Evolutionary conservation across 2,113 vertebrate species (phyloP), one percentile per base, ranked within the genome.

Genomic region (Bettongia penicillata): DNA sequence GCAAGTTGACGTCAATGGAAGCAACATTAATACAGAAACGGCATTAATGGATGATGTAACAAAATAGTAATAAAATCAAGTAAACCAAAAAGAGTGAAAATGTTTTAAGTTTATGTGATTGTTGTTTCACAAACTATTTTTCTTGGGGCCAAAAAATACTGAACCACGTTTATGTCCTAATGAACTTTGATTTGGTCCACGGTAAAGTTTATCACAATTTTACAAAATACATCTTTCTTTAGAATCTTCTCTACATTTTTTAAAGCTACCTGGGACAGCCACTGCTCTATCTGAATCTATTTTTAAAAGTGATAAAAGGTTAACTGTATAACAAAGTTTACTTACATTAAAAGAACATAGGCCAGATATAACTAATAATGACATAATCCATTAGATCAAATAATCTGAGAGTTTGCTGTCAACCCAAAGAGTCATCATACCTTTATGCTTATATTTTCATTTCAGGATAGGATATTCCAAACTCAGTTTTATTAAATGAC

Each of bases 1-100:
- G 97, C 98, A 98, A 96, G 94, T 89, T 28, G 90, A 50, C 49
- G 43, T 84, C n/a, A 22, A 43, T 22, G 5, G 37, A 77, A n/a
- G 57, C 28, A 68, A 31, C 12, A 68, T 68, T 68, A 97, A 91
- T 96, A 93, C 97, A 97, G 77, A 51, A 28, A 28, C 68, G 43
- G 95, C 5, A 53, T 53, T 48, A 23, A 26, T 28, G 51, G 93
- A 90, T n/a, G 49, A n/a, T 0, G 49, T 28, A 43, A 2, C 6
- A 11, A 51, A 92, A 61, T 23, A 55, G 37, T 0, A 51, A 8
- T 53, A 8, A 50, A 51, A 90, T 51, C 8, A 50, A 53, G 53
- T 37, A 90, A 93, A 92, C 12, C 28, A 47, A 22, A 57, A 49
- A 92, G 51, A n/a, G 90, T 68, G 10, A 48, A 55, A 53, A 23